These are phyloP conservation scores for Amphipoea lucens DNA, from an alignment of 2,888 invertebrate genomes.

Conservation along the genomic window DNA sequence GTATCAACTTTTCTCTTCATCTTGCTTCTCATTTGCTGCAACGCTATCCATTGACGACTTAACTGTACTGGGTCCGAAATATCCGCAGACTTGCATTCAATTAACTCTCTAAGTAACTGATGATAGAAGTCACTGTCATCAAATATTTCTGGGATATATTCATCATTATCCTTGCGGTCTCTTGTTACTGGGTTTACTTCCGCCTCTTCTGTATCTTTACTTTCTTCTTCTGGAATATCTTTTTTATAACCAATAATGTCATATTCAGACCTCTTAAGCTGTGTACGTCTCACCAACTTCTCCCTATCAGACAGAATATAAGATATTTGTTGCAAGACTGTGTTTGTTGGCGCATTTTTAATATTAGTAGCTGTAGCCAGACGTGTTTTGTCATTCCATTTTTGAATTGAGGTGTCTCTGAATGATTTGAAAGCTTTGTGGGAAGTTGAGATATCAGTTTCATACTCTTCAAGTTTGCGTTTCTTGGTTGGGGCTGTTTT, in stretches of 20 bases:
- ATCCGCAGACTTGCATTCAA: conserved; percentile 96
- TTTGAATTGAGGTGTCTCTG: conserved; percentile 95
- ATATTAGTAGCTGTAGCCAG: conserved; percentile 92
- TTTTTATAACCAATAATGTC: conserved; percentile 91
- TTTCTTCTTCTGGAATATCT: conserved; percentile 63
- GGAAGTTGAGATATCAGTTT: conserved; percentile 88
- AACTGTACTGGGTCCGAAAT: conserved; percentile 96
- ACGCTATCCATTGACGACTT: conserved; percentile 96
- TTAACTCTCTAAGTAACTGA: conserved; percentile 96
- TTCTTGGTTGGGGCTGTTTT: conserved; percentile 76
- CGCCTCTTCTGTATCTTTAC: conserved; percentile 58
- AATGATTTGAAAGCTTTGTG: conserved; percentile 92
- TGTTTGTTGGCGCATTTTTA: conserved; percentile 91
- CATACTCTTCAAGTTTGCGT: conserved; percentile 91
- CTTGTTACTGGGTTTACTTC: conserved; percentile 72
- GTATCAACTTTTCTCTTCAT: conserved; percentile 98
- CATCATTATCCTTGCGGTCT: conserved; percentile 87
- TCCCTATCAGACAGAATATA: conserved; percentile 94
- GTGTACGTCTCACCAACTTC: conserved; percentile 94
- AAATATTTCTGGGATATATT: conserved; percentile 95
- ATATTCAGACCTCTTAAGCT: conserved; percentile 94
- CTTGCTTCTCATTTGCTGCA: conserved; percentile 97
- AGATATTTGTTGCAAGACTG: conserved; percentile 95
- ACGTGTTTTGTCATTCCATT: conserved; percentile 98
- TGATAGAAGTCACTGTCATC: conserved; percentile 99